Evolutionary conservation across 2,797 vertebrate species (phyloP).

Genomic region (Steatocranus sp.): DNA sequence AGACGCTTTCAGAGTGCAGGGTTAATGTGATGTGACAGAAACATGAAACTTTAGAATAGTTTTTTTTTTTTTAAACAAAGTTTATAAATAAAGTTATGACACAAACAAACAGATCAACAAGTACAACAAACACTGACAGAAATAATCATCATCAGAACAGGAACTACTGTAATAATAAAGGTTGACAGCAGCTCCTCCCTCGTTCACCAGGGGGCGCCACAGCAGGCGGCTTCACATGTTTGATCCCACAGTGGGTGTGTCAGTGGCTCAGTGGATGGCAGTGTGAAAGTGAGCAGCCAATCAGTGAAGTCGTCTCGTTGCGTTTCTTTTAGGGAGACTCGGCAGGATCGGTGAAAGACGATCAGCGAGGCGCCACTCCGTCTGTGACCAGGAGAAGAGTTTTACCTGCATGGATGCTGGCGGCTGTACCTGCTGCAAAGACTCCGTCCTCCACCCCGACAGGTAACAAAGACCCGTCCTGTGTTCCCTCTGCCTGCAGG

Average conservation of each 20-base stretch:
- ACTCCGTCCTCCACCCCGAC: not conserved
- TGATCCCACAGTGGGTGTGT: not conserved
- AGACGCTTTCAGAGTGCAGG: not conserved
- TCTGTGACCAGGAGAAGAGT: conserved; percentile 36
- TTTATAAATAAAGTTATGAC: fast-evolving
- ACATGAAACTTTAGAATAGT: not conserved
- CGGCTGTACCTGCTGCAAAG: not conserved
- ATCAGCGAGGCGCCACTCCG: fast-evolving
- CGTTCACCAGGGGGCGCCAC: not conserved
- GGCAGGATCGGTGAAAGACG: fast-evolving
- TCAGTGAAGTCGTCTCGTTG: not conserved
- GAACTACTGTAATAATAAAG: not conserved
- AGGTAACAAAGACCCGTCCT: conserved; percentile 18
- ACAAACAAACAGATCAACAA: not conserved
- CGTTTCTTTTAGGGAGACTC: not conserved
- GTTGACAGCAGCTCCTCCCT: not conserved
- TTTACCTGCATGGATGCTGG: conserved; percentile 74
- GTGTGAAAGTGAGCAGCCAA: not conserved
- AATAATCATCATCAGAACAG: not conserved
- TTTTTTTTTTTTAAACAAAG: not conserved
- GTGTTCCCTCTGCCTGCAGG: not conserved
- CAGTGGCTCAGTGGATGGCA: not conserved
- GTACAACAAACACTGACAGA: not conserved
- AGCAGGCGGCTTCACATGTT: not conserved
- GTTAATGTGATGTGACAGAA: not conserved